Conservation (phyloP, 2,888 invertebrate genomes). For the Lypha dubia region DNA sequence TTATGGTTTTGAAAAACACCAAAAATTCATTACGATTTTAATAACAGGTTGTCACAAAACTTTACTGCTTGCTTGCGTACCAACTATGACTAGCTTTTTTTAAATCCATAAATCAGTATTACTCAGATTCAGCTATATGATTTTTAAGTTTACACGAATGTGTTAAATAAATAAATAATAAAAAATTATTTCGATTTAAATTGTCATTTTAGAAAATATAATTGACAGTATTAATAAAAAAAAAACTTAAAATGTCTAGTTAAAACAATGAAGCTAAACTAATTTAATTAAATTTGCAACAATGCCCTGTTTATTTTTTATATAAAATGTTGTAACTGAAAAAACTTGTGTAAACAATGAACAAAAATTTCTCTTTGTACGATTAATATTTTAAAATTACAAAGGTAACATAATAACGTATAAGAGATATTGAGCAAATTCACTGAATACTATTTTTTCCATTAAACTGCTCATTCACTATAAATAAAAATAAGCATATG, state of each 20-base stretch:
- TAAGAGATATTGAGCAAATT: neutral
- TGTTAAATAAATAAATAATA: too few species aligned
- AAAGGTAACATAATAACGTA: neutral
- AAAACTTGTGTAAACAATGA: slow-evolving; percentile 1
- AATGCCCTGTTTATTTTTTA: neutral
- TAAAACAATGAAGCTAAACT: neutral
- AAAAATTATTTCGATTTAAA: too few species aligned
- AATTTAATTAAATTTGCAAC: slow-evolving; percentile 6
- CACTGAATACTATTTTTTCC: neutral
- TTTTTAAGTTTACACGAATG: too few species aligned
- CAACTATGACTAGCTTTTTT: neutral
- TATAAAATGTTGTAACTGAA: neutral
- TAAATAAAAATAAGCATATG: neutral
- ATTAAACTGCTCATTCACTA: neutral
- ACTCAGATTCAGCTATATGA: neutral
- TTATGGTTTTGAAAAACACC: slow-evolving; percentile 39
- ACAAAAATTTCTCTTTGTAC: neutral
- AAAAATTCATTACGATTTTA: slow-evolving; percentile 53
- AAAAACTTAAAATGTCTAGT: too few species aligned
- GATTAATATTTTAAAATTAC: neutral
- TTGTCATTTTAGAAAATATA: too few species aligned
- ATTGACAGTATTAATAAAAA: too few species aligned
- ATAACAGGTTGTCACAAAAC: slow-evolving; percentile 48
- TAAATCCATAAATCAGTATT: slow-evolving; percentile 23
- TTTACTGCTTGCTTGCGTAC: slow-evolving; percentile 25